phyloP scores from a whole-genome alignment of 2,888 invertebrate genomes.

The Yponomeuta malinellus region DNA sequence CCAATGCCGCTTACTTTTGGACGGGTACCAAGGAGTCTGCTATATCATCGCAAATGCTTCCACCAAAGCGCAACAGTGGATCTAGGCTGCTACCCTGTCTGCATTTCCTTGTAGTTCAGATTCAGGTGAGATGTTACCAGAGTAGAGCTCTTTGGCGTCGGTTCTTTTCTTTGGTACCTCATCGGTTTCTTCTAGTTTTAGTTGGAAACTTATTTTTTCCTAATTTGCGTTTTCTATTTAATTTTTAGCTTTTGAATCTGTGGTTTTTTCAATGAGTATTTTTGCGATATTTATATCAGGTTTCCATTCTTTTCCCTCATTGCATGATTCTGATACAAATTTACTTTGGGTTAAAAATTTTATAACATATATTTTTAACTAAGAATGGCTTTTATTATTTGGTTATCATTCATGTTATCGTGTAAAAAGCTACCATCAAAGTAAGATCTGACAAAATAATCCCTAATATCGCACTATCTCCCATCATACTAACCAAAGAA shows the following conservation, averaged over 20 bases:
- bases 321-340: neutral
- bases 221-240: neutral
- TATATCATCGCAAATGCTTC: conserved; percentile 67
- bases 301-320: neutral
- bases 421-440: neutral
- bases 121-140: conserved; percentile 69
- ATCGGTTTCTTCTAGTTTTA: conserved; percentile 18
- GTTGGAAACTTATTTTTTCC: neutral
- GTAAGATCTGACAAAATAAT: neutral
- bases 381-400: no score
- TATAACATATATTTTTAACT: neutral
- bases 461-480: neutral
- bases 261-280: neutral
- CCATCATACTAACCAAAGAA: conserved; percentile 20
- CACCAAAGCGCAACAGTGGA: conserved; percentile 62
- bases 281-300: neutral
- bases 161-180: conserved; percentile 23
- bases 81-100: conserved; percentile 61
- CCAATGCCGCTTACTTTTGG: conserved; percentile 1
- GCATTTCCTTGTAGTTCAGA: conserved; percentile 64
- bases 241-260: neutral
- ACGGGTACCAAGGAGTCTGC: conserved; percentile 51
- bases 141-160: conserved; percentile 34
- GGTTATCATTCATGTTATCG: neutral
- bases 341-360: neutral